phyloP scores from a whole-genome alignment of 1,140 invertebrate genomes.

The Dolichoris vasculosae region DNA sequence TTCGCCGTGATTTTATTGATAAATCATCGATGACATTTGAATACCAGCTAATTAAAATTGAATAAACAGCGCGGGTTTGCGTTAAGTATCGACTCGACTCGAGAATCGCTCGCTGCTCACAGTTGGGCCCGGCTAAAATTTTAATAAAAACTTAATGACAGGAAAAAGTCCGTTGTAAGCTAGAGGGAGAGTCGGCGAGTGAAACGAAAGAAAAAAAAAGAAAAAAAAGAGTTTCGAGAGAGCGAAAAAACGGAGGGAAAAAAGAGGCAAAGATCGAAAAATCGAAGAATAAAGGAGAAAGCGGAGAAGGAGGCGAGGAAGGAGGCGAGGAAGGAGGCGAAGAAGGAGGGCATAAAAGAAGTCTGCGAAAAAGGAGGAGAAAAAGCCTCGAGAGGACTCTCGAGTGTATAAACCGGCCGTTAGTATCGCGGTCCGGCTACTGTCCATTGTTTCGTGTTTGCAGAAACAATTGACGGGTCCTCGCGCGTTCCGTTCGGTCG shows the following conservation, averaged over 20 bases:
- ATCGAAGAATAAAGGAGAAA: conserved; percentile 15
- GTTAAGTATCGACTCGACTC: background rate
- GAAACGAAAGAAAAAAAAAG: background rate
- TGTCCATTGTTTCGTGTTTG: conserved; percentile 76
- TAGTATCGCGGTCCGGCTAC: conserved; percentile 71
- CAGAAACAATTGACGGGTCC: conserved; percentile 74
- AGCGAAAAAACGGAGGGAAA: background rate
- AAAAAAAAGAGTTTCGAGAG: background rate
- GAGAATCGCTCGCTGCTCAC: background rate
- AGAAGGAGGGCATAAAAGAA: background rate
- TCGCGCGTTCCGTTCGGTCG: conserved; percentile 67
- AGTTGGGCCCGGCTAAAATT: background rate
- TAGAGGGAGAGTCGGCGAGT: background rate
- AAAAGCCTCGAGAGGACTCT: conserved; percentile 15
- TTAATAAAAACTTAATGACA: background rate
- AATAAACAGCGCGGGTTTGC: background rate
- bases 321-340: background rate
- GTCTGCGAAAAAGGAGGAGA: background rate
- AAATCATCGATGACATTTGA: background rate
- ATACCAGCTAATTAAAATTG: conserved; percentile 6
- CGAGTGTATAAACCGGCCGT: conserved; percentile 71
- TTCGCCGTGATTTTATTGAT: background rate
- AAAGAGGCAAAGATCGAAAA: conserved; percentile 6
- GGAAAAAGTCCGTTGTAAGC: background rate
- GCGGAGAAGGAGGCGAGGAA: background rate